Percentiles rank a stretch among this genome's conserved stretches.
Conservation (phyloP, 2,888 invertebrate species). For the Hyposoter dolosus region DNA sequence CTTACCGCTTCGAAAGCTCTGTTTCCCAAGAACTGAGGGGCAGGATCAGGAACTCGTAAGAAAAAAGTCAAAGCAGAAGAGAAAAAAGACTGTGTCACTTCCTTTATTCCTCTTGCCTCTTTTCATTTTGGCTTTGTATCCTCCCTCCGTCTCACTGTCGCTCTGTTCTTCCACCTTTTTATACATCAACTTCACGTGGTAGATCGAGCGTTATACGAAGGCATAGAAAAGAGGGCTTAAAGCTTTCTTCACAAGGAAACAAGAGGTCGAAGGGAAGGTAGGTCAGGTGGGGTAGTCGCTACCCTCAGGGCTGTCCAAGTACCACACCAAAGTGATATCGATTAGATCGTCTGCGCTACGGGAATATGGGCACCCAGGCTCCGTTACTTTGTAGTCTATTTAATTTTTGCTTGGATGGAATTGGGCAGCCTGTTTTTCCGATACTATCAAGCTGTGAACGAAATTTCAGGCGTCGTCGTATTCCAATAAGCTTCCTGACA, state of each 20-base stretch:
- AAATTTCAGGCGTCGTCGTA: background rate
- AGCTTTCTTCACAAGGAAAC: conserved; percentile 56
- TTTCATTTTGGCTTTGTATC: conserved; percentile 30
- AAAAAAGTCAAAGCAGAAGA: conserved; percentile 22
- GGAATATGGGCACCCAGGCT: conserved; percentile 88
- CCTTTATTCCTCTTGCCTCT: conserved; percentile 49
- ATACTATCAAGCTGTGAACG: conserved; percentile 3
- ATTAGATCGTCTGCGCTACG: conserved; percentile 71
- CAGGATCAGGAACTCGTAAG: background rate
- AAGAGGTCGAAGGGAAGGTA: conserved; percentile 65
- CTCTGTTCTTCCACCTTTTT: conserved; percentile 68
- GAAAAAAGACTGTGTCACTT: conserved; percentile 22
- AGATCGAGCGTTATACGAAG: conserved; percentile 52
- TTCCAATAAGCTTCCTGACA: conserved; percentile 4
- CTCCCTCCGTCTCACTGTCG: background rate
- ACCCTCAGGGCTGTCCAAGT: conserved; percentile 70
- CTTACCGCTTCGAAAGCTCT: background rate
- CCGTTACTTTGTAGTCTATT: conserved; percentile 78
- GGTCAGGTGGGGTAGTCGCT: conserved; percentile 65
- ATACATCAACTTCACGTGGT: conserved; percentile 24
- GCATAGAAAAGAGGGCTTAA: conserved; percentile 56
- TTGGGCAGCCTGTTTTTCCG: background rate
- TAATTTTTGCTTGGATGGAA: conserved; percentile 43
- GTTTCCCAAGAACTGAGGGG: background rate
- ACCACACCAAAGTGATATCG: conserved; percentile 67